A percentile compares a stretch with the other conserved stretches of the same genome.
Conservation (phyloP, 2,113 vertebrate species). For the Otolemur garnettii region DNA sequence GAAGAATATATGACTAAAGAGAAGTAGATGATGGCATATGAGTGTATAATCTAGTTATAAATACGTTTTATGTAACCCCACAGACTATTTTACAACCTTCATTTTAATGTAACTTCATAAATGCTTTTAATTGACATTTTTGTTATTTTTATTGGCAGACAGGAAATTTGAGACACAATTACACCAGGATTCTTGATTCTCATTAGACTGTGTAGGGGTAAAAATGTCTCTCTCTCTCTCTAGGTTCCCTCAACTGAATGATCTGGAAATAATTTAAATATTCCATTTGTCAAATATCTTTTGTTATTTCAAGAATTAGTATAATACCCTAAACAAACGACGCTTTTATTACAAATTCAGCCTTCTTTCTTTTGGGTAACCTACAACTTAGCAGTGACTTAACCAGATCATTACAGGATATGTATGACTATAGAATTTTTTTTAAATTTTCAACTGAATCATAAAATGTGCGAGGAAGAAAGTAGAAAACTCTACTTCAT, state of each 20-base stretch:
- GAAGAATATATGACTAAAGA: neutral
- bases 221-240: neutral
- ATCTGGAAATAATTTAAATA: neutral
- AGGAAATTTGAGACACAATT: neutral
- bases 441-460: neutral
- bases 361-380: neutral
- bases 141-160: neutral
- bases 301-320: neutral
- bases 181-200: neutral
- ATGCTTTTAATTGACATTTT: neutral
- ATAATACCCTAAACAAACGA: neutral
- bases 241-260: neutral
- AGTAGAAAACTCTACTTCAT: neutral
- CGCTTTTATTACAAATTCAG: neutral
- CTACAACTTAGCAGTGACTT: neutral
- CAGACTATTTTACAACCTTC: neutral
- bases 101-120: neutral
- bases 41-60: neutral
- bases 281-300: neutral
- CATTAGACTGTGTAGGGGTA: no score
- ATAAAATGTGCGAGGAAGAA: neutral
- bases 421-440: no score
- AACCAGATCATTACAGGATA: neutral
- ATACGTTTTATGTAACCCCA: neutral
- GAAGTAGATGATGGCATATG: neutral